These are phyloP conservation scores for Pseudoatta argentina DNA, from an alignment of 1,140 invertebrate genomes.

Conservation along the genomic window DNA sequence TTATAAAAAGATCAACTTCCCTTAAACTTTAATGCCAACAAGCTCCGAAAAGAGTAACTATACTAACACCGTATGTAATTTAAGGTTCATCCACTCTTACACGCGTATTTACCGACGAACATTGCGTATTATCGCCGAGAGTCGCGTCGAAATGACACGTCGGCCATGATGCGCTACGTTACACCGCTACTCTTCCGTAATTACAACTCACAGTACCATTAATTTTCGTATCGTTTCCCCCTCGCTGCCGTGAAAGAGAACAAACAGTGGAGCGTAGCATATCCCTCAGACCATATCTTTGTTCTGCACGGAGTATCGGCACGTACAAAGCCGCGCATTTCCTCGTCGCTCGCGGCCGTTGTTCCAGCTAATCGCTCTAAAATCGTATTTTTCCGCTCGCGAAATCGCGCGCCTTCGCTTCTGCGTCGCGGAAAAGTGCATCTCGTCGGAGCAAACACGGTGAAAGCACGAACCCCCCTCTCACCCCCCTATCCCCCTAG, in stretches of 20 bases:
- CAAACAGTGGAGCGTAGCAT: neutral
- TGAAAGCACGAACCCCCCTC: constrained; percentile 68
- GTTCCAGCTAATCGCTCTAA: constrained; percentile 34
- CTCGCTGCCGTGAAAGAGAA: neutral
- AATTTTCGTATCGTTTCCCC: constrained; percentile 34
- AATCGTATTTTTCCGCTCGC: constrained; percentile 33
- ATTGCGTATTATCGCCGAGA: constrained; percentile 24
- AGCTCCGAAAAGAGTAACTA: neutral
- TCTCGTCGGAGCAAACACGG: constrained; percentile 68
- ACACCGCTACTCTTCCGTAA: constrained; percentile 42
- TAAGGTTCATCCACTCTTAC: constrained; percentile 25
- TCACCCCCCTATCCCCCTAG: constrained; percentile 42
- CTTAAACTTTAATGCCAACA: constrained; percentile 3
- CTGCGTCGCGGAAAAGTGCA: constrained; percentile 78
- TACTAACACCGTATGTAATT: neutral
- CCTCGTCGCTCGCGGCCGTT: constrained; percentile 7
- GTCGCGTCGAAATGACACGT: constrained; percentile 26
- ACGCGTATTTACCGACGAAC: constrained; percentile 9
- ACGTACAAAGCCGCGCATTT: constrained; percentile 7
- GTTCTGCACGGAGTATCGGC: neutral
- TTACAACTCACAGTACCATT: constrained; percentile 31
- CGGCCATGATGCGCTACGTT: neutral
- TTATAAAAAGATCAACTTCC: neutral
- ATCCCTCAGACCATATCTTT: neutral
- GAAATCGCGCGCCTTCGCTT: constrained; percentile 55